Evolutionary conservation across 2,797 vertebrate genomes (phyloP), one percentile per base, ranked within the genome.

Genomic region (Myotis myotis): DNA sequence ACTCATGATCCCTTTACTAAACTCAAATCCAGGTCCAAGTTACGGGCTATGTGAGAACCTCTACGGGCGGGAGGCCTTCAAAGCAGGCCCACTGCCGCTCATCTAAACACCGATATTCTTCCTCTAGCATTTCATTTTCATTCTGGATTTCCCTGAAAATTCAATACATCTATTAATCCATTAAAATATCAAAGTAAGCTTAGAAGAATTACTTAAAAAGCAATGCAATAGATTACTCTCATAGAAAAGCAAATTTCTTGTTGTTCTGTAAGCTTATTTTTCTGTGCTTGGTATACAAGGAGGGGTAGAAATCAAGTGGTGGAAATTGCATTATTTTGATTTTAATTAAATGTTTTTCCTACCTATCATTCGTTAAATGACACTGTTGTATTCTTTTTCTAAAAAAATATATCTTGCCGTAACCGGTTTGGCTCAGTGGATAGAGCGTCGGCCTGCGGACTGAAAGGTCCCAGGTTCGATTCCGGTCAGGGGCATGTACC

Each of bases 221-320:
- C 5, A 41, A 53, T 64, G 20, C 30, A 87, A 89, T 10, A 80
- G 38, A 78, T 76, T 81, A 87, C 38, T 71, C 11, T 74, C 66
- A 60, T 13, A 71, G 60, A 68, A 81, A 91, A 89, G n/a, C 33
- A 92, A 30, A 74, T 64, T 72, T 85, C 41, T 66, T 81, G 15
- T 80, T 74, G 60, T 44, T 86, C 64, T 25, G 47, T 70, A 89
- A 78, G 19, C 28, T 87, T 74, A 68, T 71, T 89, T 94, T 87
- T 68, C 41, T 57, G 60, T 15, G 20, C 16, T n/a, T 57, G 8
- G 30, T 64, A 66, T 20, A 57, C 41, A 82, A 72, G 47, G n/a
- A 76, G 16, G 17, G 1, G 23, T 74, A 81, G 66, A 93, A 94
- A 84, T 79, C 20, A 4, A 82, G 66, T 15, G 6, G 20, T 70